Conservation (phyloP, 2,888 invertebrate genomes). For the Drosophila colorata region DNA sequence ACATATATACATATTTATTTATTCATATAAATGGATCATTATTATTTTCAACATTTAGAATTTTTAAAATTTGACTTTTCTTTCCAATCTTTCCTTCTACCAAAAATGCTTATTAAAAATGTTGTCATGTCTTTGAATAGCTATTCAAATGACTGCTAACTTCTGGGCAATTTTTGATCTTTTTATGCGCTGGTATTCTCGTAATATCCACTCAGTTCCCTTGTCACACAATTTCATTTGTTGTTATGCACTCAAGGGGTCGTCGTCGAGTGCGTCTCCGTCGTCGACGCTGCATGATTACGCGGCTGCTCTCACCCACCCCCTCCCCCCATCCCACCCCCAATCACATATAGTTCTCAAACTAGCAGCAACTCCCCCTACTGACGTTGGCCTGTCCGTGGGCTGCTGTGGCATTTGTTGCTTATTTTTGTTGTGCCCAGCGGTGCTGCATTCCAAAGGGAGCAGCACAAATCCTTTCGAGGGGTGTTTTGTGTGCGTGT, state of each 20-base stretch:
- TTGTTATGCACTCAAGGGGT: constrained; percentile 73
- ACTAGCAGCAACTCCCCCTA: constrained; percentile 10
- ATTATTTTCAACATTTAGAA: too few species aligned
- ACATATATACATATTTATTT: too few species aligned
- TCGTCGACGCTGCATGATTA: constrained; percentile 67
- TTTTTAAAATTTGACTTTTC: too few species aligned
- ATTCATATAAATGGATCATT: too few species aligned
- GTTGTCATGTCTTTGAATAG: too few species aligned
- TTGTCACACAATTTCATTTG: constrained; percentile 74
- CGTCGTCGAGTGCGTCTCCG: constrained; percentile 44
- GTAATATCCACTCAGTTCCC: constrained; percentile 27
- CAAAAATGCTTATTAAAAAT: too few species aligned
- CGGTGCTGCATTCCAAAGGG: constrained; percentile 60
- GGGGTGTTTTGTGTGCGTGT: constrained; percentile 1
- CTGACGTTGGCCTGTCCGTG: constrained; percentile 42
- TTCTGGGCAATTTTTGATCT: neutral
- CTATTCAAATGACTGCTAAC: too few species aligned
- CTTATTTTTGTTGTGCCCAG: constrained; percentile 65
- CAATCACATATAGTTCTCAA: constrained; percentile 17
- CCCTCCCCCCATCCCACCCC: neutral
- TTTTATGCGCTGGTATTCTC: neutral
- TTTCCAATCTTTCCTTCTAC: too few species aligned
- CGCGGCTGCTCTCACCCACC: constrained; percentile 6
- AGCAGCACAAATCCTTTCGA: constrained; percentile 21
- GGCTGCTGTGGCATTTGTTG: constrained; percentile 59